These are phyloP conservation scores for Limnephilus rhombicus DNA, from an alignment of 2,888 invertebrate species.

Conservation along the genomic window DNA sequence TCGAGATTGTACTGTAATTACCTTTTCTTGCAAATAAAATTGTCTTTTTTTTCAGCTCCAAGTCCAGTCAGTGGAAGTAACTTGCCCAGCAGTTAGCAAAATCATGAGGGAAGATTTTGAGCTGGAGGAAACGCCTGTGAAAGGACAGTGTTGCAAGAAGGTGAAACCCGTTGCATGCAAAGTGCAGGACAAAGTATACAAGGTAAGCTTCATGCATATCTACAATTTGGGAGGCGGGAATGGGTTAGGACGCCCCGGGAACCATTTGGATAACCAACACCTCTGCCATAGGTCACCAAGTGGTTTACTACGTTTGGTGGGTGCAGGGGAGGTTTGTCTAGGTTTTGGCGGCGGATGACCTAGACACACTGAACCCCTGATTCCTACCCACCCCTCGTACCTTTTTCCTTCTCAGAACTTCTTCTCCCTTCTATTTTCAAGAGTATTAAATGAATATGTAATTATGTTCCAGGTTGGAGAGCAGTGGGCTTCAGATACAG, in stretches of 20 bases:
- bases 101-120: slow-evolving; percentile 76
- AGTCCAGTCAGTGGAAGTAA: slow-evolving; percentile 76
- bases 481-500: slow-evolving; percentile 77
- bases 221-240: no score
- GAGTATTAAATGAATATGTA: not conserved
- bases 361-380: no score
- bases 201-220: slow-evolving; percentile 69
- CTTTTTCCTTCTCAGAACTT: no score
- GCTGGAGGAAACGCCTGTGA: slow-evolving; percentile 73
- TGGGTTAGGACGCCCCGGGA: no score
- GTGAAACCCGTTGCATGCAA: slow-evolving; percentile 78
- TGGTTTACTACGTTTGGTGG: no score
- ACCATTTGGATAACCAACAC: no score
- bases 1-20: not conserved
- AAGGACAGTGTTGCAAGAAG: slow-evolving; percentile 79
- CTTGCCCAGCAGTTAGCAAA: slow-evolving; percentile 75
- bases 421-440: not conserved
- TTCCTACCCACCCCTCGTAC: no score
- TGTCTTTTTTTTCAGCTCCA: slow-evolving; percentile 73
- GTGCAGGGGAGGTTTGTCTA: no score
- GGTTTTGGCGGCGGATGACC: no score
- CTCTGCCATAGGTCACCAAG: no score
- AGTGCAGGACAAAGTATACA: slow-evolving; percentile 74
- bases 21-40: slow-evolving; percentile 51
- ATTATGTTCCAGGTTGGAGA: slow-evolving; percentile 73